Evolutionary conservation across 2,888 invertebrate species (phyloP).

Genomic region (Agapetus fuscipes): DNA sequence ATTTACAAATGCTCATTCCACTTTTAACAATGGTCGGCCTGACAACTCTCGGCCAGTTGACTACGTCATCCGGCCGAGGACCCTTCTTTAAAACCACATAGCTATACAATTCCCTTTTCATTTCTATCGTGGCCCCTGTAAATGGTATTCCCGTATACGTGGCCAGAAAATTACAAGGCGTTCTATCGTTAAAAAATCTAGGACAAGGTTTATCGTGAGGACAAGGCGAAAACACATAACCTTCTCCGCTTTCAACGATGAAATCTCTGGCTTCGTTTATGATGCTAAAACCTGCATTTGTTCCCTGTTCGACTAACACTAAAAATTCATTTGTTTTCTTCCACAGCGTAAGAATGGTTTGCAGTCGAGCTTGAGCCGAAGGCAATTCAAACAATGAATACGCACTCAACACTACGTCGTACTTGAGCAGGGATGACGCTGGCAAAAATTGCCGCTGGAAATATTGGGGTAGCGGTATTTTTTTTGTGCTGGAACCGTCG

Average conservation of each 20-base stretch:
- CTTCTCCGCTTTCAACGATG: conserved; percentile 50
- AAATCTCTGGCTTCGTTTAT: conserved; percentile 80
- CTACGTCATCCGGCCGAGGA: conserved; percentile 35
- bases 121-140: not conserved
- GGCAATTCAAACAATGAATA: conserved; percentile 76
- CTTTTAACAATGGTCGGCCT: conserved; percentile 58
- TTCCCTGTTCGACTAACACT: conserved; percentile 77
- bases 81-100: conserved; percentile 81
- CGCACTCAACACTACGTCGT: conserved; percentile 73
- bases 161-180: conserved; percentile 71
- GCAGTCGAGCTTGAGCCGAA: conserved; percentile 51
- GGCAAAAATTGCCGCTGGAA: conserved; percentile 79
- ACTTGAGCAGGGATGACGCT: conserved; percentile 45
- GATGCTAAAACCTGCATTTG: conserved; percentile 68
- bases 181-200: conserved; percentile 48
- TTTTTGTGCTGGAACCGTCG: conserved; percentile 53
- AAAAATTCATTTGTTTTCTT: conserved; percentile 73
- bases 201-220: conserved; percentile 78
- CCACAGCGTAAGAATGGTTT: conserved; percentile 72
- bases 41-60: conserved; percentile 73
- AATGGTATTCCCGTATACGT: conserved; percentile 39
- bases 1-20: conserved; percentile 64
- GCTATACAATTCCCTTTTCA: conserved; percentile 52
- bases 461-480: conserved; percentile 48
- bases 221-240: conserved; percentile 75